Conservation (phyloP, 2,888 invertebrate genomes). For the Chymomyza caudatula region DNA sequence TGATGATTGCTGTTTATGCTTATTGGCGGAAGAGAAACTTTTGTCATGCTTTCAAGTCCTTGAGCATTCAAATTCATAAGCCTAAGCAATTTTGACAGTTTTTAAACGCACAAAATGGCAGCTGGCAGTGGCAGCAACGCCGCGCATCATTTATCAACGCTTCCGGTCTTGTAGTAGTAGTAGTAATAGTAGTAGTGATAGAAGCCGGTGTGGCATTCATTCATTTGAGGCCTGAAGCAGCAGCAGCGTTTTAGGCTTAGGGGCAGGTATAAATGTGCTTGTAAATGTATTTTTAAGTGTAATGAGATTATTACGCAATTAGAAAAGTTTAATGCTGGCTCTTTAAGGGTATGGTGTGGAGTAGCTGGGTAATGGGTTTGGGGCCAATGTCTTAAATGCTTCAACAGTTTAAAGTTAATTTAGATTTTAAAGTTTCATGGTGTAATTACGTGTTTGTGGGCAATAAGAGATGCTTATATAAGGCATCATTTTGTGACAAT, state of each 20-base stretch:
- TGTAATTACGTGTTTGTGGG: background rate
- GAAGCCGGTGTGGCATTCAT: constrained; percentile 6
- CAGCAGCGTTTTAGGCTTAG: constrained; percentile 36
- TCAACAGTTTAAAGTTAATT: too few relatives aligned
- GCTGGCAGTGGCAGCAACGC: background rate
- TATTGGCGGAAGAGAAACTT: constrained; percentile 36
- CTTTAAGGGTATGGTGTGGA: too few relatives aligned
- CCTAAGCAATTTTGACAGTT: constrained; percentile 69
- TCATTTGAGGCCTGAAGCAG: constrained; percentile 6
- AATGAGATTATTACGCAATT: constrained; percentile 72
- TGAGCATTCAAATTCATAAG: constrained; percentile 64
- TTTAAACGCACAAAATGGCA: constrained; percentile 35
- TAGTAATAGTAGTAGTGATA: constrained; percentile 12
- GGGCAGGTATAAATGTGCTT: constrained; percentile 66
- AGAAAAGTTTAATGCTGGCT: constrained; percentile 52
- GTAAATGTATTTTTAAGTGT: constrained; percentile 72
- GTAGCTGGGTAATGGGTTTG: too few relatives aligned
- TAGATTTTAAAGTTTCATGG: background rate
- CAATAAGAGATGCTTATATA: background rate
- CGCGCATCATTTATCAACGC: constrained; percentile 66
- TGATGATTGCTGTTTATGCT: background rate
- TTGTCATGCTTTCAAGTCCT: constrained; percentile 38
- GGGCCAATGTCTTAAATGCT: background rate
- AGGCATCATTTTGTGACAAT: background rate
- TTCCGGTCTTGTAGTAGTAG: constrained; percentile 45